Evolutionary conservation across 2,888 invertebrate species (phyloP).

Genomic region (Sepioteuthis lessoniana): DNA sequence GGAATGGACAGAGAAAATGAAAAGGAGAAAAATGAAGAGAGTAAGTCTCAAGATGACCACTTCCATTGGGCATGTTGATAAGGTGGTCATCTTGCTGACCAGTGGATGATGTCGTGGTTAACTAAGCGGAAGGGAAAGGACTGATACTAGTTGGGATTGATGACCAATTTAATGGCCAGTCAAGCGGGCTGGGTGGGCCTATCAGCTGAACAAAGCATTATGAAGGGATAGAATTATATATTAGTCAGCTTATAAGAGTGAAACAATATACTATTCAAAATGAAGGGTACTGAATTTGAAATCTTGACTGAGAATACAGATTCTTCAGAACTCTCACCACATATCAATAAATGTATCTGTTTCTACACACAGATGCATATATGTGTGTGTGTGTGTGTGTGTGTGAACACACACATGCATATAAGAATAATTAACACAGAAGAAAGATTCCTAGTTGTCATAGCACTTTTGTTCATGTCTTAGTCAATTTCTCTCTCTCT

Average conservation of each 20-base stretch:
- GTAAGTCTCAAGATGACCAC: background rate
- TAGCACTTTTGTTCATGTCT: too few species aligned
- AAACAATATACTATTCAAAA: background rate
- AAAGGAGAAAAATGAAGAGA: background rate
- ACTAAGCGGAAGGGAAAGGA: constrained; percentile 33
- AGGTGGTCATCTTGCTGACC: constrained; percentile 23
- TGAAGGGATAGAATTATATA: background rate
- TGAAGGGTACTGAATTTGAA: background rate
- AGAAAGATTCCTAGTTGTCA: too few species aligned
- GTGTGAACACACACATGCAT: background rate
- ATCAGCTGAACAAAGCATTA: constrained; percentile 33
- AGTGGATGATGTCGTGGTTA: constrained; percentile 9
- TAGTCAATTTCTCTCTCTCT: too few species aligned
- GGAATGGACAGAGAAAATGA: background rate
- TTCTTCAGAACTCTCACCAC: background rate
- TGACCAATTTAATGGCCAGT: constrained; percentile 23
- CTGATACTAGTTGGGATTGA: constrained; percentile 10
- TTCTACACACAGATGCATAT: too few species aligned
- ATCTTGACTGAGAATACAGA: background rate
- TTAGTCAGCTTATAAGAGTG: background rate
- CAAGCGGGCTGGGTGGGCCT: background rate
- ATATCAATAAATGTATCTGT: background rate
- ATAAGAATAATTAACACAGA: too few species aligned
- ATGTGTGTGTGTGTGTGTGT: background rate
- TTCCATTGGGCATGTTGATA: background rate